These are phyloP conservation scores for Isaurus tuberculatus DNA, from an alignment of 92 coral and sea anemone genomes.

Conservation along the genomic window DNA sequence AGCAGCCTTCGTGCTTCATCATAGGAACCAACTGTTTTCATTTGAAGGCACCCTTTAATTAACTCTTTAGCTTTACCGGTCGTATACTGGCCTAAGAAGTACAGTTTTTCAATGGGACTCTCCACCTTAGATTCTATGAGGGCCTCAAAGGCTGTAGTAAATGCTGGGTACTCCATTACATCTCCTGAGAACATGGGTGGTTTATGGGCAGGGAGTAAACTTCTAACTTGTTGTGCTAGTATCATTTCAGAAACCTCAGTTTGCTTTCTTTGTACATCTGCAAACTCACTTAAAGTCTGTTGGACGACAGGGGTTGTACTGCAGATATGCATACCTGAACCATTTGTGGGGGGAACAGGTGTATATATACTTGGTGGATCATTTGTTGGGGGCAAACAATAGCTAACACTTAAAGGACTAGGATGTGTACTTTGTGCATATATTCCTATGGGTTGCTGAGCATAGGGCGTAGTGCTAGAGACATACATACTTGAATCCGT, in stretches of 20 bases:
- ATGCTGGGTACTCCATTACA: conserved; percentile 67
- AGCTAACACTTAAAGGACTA: not conserved
- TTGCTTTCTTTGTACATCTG: conserved; percentile 64
- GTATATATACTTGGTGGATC: not conserved
- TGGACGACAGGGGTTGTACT: not conserved
- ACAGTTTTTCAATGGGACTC: conserved; percentile 59
- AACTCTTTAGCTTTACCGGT: conserved; percentile 65
- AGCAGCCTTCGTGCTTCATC: conserved; percentile 62
- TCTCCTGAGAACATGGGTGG: conserved; percentile 60
- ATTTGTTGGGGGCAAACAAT: not conserved
- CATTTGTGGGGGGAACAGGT: conserved; percentile 1
- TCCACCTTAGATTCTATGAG: conserved; percentile 70
- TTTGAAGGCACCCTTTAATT: conserved; percentile 67
- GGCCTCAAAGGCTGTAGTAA: conserved; percentile 67
- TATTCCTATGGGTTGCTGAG: not conserved
- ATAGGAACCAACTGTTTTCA: conserved; percentile 57
- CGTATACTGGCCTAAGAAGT: conserved; percentile 73
- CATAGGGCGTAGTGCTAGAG: not conserved
- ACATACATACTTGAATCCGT: conserved; percentile 4
- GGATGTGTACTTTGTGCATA: not conserved
- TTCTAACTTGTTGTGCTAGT: conserved; percentile 65
- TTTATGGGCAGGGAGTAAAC: conserved; percentile 41
- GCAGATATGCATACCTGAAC: not conserved
- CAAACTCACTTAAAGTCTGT: conserved; percentile 40
- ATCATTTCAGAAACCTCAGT: conserved; percentile 69